phyloP scores from a whole-genome alignment of 2,888 invertebrate species.

The Apotomis betuletana region DNA sequence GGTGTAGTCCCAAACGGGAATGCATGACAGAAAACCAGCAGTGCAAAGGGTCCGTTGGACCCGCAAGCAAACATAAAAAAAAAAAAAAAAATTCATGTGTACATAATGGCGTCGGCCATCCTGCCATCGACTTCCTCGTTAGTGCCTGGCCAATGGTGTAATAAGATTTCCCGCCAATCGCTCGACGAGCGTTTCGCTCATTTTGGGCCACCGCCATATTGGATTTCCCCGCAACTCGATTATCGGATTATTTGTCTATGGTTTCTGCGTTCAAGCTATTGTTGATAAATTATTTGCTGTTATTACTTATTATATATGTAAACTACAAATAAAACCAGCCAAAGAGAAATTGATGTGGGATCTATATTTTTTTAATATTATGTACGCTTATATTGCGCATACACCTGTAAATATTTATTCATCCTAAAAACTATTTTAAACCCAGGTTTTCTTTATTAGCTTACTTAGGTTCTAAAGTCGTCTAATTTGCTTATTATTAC shows the following conservation, averaged over 20 bases:
- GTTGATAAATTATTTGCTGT: slow-evolving; percentile 6
- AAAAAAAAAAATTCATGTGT: too few relatives aligned
- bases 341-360: background rate
- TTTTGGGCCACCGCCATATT: slow-evolving; percentile 65
- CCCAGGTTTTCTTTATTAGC: too few relatives aligned
- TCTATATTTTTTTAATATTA: too few relatives aligned
- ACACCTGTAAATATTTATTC: too few relatives aligned
- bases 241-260: slow-evolving; percentile 64
- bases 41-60: too few relatives aligned
- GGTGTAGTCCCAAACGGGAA: too few relatives aligned
- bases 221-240: slow-evolving; percentile 62
- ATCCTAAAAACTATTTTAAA: too few relatives aligned
- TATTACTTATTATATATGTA: slow-evolving; percentile 9
- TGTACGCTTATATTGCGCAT: too few relatives aligned
- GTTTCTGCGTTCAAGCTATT: slow-evolving; percentile 51
- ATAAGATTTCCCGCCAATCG: slow-evolving; percentile 55
- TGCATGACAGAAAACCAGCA: too few relatives aligned
- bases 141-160: slow-evolving; percentile 45
- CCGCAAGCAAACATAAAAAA: too few relatives aligned
- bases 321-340: background rate
- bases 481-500: too few relatives aligned
- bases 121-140: slow-evolving; percentile 4
- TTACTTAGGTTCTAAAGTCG: too few relatives aligned
- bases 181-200: slow-evolving; percentile 46
- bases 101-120: slow-evolving; percentile 17